Base-by-base conservation (phyloP, 2,113 vertebrate genomes). In the Cettia cetti region DNA sequence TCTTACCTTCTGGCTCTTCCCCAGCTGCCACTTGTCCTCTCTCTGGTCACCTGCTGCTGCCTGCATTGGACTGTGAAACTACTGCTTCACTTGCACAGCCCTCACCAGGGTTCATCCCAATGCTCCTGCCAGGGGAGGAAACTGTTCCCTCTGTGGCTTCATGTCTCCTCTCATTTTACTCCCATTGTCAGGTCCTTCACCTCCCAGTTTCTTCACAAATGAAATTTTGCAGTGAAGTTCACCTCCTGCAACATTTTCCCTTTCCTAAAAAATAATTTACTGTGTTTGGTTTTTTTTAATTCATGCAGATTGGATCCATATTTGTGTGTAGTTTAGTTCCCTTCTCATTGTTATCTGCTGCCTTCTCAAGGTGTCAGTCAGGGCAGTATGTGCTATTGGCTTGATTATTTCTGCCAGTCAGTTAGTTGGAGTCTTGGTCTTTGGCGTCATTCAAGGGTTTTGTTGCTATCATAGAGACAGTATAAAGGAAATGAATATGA, bases 31-130 rank as follows among this genome's bases (percentile, higher is more conserved):
- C 23, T 70, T 83, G 27, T 31, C 26, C 28, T 82, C 6, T 0
- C 27, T 57, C 50, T 7, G 0, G 4, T 49, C 68, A 26, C 42
- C 18, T 35, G 65, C 68, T 68, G 33, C 30, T 2, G 5, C 54
- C 20, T 10, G 12, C 22, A 0, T 2, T 69, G 16, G 17, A 9
- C 44, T 0, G 0, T 9, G 50, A 30, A 35, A 23, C 26, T 19
- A 35, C 63, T 37, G 54, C 54, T 56, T 77, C 28, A 1, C 37
- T 45, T 0, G 0, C 8, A 2, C 6, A 15, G 60, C 22, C 1
- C 17, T 14, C 13, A 14, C 14, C 1, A 19, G 30, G 21, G 7
- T 24, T 82, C 24, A 10, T 83, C 47, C 42, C 47, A 24, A 35
- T 0, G 0, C 42, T 71, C 47, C 59, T 37, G 8, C 30, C 11